Evolutionary conservation across 2,113 vertebrate genomes (phyloP).

Genomic region (Nothocercus nigrocapillus): DNA sequence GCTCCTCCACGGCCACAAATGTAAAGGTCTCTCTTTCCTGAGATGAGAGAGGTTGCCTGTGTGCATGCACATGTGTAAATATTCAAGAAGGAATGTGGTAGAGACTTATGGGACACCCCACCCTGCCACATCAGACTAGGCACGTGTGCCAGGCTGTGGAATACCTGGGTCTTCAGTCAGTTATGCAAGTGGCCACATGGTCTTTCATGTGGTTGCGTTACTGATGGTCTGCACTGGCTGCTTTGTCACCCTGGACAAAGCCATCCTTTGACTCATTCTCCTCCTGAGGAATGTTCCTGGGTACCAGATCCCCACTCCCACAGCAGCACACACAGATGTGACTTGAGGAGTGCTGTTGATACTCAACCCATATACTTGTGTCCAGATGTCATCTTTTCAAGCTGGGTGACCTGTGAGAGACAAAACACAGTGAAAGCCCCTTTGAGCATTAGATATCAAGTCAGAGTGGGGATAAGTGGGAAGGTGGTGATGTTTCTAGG

Average conservation of each 20-base stretch:
- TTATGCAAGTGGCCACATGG: neutral
- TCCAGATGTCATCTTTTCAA: neutral
- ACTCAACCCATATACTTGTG: neutral
- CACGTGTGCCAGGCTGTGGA: neutral
- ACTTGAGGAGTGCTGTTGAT: neutral
- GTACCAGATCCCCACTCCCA: neutral
- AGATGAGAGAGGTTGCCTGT: neutral
- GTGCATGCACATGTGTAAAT: neutral
- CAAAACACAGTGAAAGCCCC: neutral
- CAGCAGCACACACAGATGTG: neutral
- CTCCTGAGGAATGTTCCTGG: neutral
- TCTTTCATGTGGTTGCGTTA: neutral
- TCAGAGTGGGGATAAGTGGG: neutral
- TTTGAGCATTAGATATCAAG: neutral
- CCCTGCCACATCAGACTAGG: neutral
- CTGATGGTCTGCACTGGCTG: neutral
- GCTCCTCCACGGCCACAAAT: neutral
- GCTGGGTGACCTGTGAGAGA: neutral
- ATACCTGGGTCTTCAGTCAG: neutral
- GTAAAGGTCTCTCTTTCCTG: neutral
- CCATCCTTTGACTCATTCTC: neutral
- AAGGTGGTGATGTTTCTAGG: neutral
- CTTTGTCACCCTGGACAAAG: neutral
- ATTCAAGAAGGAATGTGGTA: neutral
- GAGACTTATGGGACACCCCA: neutral